Conservation (phyloP, 2,113 vertebrate species). For the Nyctereutes procyonoides region DNA sequence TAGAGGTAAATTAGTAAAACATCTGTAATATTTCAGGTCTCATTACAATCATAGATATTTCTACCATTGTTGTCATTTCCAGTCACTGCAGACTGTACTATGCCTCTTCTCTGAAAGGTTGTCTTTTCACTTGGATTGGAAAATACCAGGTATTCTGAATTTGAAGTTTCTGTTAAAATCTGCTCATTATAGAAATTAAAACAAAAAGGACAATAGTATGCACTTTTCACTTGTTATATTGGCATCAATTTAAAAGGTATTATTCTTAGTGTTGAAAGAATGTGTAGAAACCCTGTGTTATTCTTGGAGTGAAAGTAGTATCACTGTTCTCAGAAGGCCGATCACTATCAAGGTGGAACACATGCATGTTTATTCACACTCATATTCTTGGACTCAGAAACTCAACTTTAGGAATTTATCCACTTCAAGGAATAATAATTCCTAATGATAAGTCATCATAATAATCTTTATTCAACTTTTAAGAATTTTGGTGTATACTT, state of each 20-base stretch:
- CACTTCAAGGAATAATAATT: not conserved
- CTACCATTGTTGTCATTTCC: not conserved
- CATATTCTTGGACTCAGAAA: not conserved
- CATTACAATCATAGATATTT: not conserved
- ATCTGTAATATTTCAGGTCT: not conserved
- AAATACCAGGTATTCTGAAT: not conserved
- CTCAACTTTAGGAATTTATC: not conserved
- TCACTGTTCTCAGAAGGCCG: not conserved
- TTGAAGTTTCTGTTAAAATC: not conserved
- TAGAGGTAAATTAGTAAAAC: not conserved
- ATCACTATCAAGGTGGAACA: fast-evolving
- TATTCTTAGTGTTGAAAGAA: not conserved
- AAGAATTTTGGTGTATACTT: not conserved
- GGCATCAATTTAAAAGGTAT: not conserved
- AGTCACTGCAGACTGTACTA: not conserved
- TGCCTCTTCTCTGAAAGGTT: not conserved
- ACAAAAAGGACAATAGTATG: not conserved
- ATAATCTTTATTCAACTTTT: not conserved
- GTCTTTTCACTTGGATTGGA: not conserved
- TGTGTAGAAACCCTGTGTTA: not conserved
- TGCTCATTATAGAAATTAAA: not conserved
- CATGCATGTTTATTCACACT: not conserved
- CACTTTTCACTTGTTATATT: not conserved
- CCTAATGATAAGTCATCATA: not conserved
- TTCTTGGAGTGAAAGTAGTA: not conserved